phyloP scores from a whole-genome alignment of 2,113 vertebrate genomes.

The Centropus unirufus region DNA sequence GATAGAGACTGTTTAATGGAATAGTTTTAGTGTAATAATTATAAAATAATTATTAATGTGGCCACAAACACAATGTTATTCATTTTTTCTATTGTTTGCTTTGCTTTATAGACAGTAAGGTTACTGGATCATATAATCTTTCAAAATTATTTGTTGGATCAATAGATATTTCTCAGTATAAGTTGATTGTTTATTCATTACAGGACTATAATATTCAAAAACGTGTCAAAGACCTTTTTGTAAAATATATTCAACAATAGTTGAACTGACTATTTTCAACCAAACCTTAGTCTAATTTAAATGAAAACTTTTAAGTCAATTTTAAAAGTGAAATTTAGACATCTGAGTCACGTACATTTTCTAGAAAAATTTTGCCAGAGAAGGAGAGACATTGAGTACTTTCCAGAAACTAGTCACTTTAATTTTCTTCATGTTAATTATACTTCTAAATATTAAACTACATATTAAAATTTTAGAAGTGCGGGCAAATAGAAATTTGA shows the following conservation, averaged over 20 bases:
- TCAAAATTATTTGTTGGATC: constrained; percentile 14
- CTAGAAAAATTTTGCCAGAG: not conserved
- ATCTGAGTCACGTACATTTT: not conserved
- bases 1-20: not conserved
- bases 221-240: not conserved
- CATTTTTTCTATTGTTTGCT: not conserved
- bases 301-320: not conserved
- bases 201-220: not conserved
- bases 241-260: not conserved
- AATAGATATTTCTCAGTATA: not conserved
- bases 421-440: not conserved
- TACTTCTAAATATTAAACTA: not conserved
- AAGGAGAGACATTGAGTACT: not conserved
- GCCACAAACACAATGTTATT: accelerated
- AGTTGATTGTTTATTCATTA: not conserved
- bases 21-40: not conserved
- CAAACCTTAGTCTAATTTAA: not conserved
- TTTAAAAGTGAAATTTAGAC: not conserved
- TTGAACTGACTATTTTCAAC: too few species aligned
- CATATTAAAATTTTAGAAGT: not conserved
- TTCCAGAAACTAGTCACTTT: not conserved
- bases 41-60: not conserved
- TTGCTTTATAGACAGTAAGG: not conserved
- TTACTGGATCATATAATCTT: not conserved
- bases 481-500: not conserved